phyloP scores from a whole-genome alignment of 2,113 vertebrate genomes.

The Hippocampus comes region DNA sequence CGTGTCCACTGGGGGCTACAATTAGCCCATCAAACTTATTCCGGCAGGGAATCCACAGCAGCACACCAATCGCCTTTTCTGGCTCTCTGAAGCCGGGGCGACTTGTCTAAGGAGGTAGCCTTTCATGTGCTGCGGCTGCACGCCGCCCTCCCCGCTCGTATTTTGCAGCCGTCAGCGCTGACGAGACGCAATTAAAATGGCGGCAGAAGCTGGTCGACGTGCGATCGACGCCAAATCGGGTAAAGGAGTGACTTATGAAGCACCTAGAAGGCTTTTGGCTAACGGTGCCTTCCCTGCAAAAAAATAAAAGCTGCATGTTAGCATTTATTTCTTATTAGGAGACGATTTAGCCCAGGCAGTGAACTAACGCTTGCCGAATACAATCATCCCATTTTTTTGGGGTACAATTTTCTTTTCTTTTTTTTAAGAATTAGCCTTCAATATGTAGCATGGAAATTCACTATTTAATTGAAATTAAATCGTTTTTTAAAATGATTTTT shows the following conservation, averaged over 20 bases:
- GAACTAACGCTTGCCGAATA: not conserved
- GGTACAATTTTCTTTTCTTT: not conserved
- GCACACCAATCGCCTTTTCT: constrained; percentile 55
- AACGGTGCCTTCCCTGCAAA: not conserved
- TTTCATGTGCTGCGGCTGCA: constrained; percentile 72
- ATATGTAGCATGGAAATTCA: no score
- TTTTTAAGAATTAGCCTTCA: no score
- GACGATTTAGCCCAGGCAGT: not conserved
- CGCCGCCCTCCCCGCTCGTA: constrained; percentile 58
- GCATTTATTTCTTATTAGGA: not conserved
- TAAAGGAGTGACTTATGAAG: constrained; percentile 15
- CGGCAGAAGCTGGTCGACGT: constrained; percentile 40
- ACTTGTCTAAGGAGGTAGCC: constrained; percentile 73
- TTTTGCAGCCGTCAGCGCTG: constrained; percentile 71
- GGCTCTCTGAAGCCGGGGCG: constrained; percentile 64
- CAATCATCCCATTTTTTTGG: not conserved
- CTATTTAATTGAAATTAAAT: no score
- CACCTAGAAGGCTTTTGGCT: not conserved
- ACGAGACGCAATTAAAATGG: constrained; percentile 73
- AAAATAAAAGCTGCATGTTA: not conserved
- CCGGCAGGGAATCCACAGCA: constrained; percentile 55
- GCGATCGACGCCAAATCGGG: not conserved
- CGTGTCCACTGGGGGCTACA: constrained; percentile 79
- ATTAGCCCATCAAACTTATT: constrained; percentile 79
- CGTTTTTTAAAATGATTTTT: no score